Conservation (phyloP, 2,797 vertebrate genomes). For the Chromobotia macracanthus region DNA sequence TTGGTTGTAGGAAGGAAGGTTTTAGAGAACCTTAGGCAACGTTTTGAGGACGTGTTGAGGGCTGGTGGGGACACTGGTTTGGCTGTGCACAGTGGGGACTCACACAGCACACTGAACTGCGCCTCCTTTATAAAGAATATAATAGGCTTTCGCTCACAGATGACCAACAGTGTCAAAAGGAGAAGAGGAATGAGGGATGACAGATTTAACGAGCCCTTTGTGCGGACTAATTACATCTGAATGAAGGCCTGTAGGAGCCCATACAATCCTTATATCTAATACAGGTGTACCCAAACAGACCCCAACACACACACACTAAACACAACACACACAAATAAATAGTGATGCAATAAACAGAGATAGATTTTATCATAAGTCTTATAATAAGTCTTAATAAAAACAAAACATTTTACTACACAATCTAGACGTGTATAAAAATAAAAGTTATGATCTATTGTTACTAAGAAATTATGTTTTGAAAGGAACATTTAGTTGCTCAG, state of each 20-base stretch:
- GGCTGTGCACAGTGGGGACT: conserved; percentile 56
- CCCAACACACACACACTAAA: conserved; percentile 6
- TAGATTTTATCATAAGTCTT: no score
- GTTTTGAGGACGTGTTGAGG: no score
- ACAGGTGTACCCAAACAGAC: conserved; percentile 52
- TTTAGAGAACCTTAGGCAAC: no score
- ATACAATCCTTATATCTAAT: conserved; percentile 64
- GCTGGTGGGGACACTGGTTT: conserved; percentile 52
- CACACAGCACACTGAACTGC: conserved; percentile 55
- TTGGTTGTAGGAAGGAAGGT: no score
- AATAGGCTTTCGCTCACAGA: conserved; percentile 83
- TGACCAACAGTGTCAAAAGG: conserved; percentile 82
- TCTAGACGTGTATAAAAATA: no score
- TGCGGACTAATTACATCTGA: conserved; percentile 95
- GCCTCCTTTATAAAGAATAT: conserved; percentile 70
- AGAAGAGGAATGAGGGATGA: conserved; percentile 79
- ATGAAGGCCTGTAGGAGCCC: conserved; percentile 86
- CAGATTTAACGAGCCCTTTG: conserved; percentile 94
- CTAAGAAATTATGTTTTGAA: conserved; percentile 18
- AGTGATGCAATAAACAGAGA: no score
- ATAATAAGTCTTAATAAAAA: no score
- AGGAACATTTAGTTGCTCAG: conserved; percentile 36
- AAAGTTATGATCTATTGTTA: no score
- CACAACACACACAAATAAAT: not conserved
- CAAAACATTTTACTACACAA: no score